phyloP scores from a whole-genome alignment of 2,888 invertebrate genomes.

The Acleris literana region DNA sequence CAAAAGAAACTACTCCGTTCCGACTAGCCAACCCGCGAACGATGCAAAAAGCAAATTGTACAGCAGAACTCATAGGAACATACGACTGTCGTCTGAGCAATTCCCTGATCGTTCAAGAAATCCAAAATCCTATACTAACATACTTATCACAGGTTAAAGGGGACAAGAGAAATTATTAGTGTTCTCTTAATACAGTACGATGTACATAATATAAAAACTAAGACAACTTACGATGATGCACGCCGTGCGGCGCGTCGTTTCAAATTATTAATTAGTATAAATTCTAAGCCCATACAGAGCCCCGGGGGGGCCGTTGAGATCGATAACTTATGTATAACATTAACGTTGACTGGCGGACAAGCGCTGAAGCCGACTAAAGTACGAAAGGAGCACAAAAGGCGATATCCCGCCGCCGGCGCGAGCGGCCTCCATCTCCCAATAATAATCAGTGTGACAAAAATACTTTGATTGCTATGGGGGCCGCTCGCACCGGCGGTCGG shows the following conservation, averaged over 20 bases:
- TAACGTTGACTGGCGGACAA: constrained; percentile 73
- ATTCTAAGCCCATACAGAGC: constrained; percentile 73
- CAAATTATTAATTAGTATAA: constrained; percentile 62
- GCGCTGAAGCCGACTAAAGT: constrained; percentile 66
- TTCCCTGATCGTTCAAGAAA: constrained; percentile 75
- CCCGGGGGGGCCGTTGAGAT: constrained; percentile 76
- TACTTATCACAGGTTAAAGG: constrained; percentile 84
- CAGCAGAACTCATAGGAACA: constrained; percentile 78
- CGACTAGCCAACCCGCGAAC: constrained; percentile 69
- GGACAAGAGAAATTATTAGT: constrained; percentile 82
- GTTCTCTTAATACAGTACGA: constrained; percentile 78
- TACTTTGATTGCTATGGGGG: constrained; percentile 51
- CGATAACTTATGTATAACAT: constrained; percentile 69
- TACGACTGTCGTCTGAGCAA: constrained; percentile 76
- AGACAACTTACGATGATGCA: constrained; percentile 74
- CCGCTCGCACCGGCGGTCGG: constrained; percentile 35
- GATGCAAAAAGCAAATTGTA: constrained; percentile 66
- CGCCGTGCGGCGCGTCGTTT: constrained; percentile 58
- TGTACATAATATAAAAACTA: constrained; percentile 70
- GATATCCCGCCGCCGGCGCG: constrained; percentile 41
- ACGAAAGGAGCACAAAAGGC: constrained; percentile 61
- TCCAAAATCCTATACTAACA: constrained; percentile 75
- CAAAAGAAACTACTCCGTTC: constrained; percentile 53
- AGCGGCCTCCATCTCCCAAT: constrained; percentile 52
- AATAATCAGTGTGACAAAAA: constrained; percentile 68